These are phyloP conservation scores for Cephalopterus ornatus DNA, from an alignment of 2,113 vertebrate genomes.

Conservation along the genomic window DNA sequence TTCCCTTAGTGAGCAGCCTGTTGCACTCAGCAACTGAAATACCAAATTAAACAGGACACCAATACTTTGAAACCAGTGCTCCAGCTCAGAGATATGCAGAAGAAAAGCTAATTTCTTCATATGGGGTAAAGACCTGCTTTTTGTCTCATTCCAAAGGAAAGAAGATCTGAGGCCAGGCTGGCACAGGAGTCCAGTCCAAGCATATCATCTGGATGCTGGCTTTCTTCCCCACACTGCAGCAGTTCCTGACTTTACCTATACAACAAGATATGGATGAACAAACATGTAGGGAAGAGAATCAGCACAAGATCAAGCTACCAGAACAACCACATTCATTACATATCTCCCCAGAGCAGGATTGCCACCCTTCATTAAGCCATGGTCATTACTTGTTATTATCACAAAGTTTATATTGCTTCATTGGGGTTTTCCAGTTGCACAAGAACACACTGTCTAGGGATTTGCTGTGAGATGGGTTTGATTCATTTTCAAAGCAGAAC, in stretches of 20 bases:
- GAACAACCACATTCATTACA: background rate
- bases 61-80: background rate
- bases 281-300: background rate
- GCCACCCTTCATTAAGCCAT: background rate
- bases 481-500: background rate
- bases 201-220: background rate
- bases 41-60: background rate
- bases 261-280: background rate
- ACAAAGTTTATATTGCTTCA: background rate
- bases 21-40: background rate
- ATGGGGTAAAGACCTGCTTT: background rate
- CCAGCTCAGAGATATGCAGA: background rate
- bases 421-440: background rate
- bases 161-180: background rate
- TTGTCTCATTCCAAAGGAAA: background rate
- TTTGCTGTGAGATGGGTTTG: background rate
- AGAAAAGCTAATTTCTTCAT: background rate
- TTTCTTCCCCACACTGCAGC: background rate
- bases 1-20: background rate
- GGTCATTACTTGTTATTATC: background rate
- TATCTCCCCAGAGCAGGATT: background rate
- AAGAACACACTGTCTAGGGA: background rate
- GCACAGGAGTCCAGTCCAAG: background rate
- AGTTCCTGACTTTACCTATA: background rate
- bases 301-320: background rate